Base-by-base conservation (phyloP, 1,140 invertebrate genomes). In the Matsumurasca onukii region DNA sequence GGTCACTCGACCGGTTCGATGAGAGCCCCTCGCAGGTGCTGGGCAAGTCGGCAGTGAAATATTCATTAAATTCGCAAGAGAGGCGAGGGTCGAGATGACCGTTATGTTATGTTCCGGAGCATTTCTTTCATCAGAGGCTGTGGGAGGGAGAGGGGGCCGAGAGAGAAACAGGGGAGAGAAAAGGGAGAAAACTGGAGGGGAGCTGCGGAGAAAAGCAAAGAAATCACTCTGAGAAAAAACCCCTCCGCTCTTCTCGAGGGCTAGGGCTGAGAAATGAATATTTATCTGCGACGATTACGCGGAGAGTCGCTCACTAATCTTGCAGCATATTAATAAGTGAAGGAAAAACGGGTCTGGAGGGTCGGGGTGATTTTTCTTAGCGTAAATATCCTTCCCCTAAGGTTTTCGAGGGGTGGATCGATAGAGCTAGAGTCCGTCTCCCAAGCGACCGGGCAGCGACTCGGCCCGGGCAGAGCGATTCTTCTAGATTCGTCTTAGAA, bases 221-320 rank as follows among this genome's bases (percentile, higher is more conserved):
- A 61, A 45, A 68, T 25, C 45, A 30, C n/a, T 51, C 29, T 57
- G 66, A 57, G 52, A 51, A 51, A 57, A 51, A 39, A 49, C 31
- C 39, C 34, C 59, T 59, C 49, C 30, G 45, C n/a, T n/a, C n/a
- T n/a, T n/a, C n/a, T n/a, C n/a, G n/a, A n/a, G n/a, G n/a, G n/a
- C n/a, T n/a, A n/a, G n/a, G n/a, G n/a, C 20, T 27, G 64, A 66
- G 64, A 68, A 63, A 68, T 68, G 67, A 68, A 68, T 68, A 68
- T 68, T 68, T 68, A 68, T 68, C 67, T 68, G 62, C 31, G 67
- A 22, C 59, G 67, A 68, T 63, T 68, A 68, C 51, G 52, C n/a
- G 24, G n/a, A 27, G 29, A n/a, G 22, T 65, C 62, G 20, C 62
- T 65, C 31, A 65, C 31, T 65, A 65, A 65, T 65, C 62, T 65